phyloP scores from a whole-genome alignment of 2,888 invertebrate genomes.

The Monoplex corrugatus region DNA sequence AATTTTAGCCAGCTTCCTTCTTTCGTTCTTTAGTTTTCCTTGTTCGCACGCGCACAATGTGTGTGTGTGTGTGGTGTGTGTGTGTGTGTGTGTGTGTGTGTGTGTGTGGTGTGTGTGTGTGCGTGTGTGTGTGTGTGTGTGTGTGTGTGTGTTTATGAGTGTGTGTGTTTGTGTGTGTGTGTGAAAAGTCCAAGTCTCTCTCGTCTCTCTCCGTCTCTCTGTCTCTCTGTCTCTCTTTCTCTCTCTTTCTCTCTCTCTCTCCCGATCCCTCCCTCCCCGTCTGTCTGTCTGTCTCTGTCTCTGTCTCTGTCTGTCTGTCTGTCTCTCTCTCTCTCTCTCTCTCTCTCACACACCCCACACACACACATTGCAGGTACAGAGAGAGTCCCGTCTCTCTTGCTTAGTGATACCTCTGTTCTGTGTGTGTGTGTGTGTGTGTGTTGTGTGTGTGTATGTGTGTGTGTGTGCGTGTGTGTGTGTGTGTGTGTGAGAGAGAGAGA shows the following conservation, averaged over 20 bases:
- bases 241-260: neutral
- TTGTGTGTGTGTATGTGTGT: neutral
- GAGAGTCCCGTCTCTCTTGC: neutral
- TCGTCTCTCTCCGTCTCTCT: neutral
- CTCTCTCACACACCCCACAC: neutral
- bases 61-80: neutral
- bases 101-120: neutral
- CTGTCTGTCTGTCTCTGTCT: neutral
- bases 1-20: neutral
- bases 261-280: neutral
- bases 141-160: neutral
- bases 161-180: neutral
- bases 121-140: neutral
- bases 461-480: neutral
- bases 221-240: neutral
- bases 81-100: neutral
- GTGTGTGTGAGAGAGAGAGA: neutral
- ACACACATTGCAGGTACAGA: no score
- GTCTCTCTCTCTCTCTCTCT: neutral
- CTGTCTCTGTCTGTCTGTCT: constrained; percentile 4
- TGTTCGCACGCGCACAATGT: neutral
- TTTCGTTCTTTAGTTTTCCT: neutral
- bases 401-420: neutral
- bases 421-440: neutral
- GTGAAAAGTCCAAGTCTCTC: neutral